Base-by-base conservation (phyloP, 2,888 invertebrate genomes). In the Calameuta pallipes region DNA sequence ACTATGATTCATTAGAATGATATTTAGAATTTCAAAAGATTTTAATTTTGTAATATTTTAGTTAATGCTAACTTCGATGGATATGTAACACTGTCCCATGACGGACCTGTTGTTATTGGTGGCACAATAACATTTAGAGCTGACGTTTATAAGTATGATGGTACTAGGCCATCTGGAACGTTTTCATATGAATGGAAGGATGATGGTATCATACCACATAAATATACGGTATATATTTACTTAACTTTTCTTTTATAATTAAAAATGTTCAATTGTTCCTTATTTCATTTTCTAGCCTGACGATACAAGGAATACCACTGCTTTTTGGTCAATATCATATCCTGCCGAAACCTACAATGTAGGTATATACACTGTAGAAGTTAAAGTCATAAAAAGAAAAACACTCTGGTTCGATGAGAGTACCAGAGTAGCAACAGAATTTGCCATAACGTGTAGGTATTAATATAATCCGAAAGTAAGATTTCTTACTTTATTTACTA, bases 101-200 rank as follows among this genome's bases (percentile, higher is more conserved):
- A 95, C 90, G 94, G 95, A 12, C 95, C 95, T 74, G 94, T 95
- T n/a, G 94, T 96, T 30, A 92, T 94, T 77, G 97, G 96, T 34
- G 95, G 95, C 6, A 94, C 94, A 76, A 93, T 96, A 71, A 95
- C 94, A 82, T 95, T 97, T 87, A 94, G 91, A 82, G 95, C 95
- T 31, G 93, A 93, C 81, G 91, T 96, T 35, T 92, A 90, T 68
- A 91, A 92, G 70, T 82, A 84, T 1, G 85, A 91, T 76, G 91
- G 91, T 30, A 81, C 82, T 1, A 84, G 88, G 75, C 90, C 92
- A 11, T 92, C 92, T 6, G 94, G 92, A 31, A 87, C 84, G 0
- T 96, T 94, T 92, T 91, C 87, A 56, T 95, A 93, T 87, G 82
- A 77, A 6, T 96, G 95, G 94, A 88, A 85, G 79, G 96, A 96